Conservation (phyloP, 2,113 vertebrate genomes). For the Dasyornis broadbenti region DNA sequence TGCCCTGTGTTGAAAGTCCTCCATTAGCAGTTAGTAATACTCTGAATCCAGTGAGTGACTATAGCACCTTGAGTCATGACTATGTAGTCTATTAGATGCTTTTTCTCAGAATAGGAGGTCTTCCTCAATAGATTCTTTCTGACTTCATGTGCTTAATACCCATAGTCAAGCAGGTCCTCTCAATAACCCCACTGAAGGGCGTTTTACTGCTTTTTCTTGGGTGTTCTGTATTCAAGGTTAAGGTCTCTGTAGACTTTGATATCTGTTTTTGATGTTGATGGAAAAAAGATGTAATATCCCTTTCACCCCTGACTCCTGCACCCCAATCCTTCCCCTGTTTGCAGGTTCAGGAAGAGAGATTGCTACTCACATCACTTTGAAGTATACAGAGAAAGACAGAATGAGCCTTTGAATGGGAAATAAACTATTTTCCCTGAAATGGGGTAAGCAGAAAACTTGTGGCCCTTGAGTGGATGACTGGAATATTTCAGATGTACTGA, state of each 20-base stretch:
- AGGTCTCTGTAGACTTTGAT: background rate
- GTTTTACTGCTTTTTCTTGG: background rate
- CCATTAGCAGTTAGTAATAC: constrained; percentile 11
- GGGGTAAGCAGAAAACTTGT: background rate
- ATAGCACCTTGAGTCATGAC: background rate
- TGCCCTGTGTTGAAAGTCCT: background rate
- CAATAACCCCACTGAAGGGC: background rate
- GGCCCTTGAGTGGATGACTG: background rate
- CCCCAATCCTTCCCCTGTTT: background rate
- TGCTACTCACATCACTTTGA: background rate
- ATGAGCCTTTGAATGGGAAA: background rate
- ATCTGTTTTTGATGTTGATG: background rate
- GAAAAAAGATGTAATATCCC: background rate
- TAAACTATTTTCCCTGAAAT: background rate
- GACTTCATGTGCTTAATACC: background rate
- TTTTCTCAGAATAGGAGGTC: background rate
- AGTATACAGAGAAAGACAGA: background rate
- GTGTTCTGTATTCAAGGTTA: background rate
- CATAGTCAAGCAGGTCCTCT: background rate
- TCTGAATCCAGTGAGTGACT: background rate
- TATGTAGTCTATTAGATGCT: background rate
- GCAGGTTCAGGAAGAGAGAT: background rate
- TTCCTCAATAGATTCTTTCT: background rate
- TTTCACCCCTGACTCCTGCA: background rate
- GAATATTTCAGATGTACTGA: background rate